phyloP scores from a whole-genome alignment of 2,797 vertebrate genomes.

The Paedocypris micromegethes region DNA sequence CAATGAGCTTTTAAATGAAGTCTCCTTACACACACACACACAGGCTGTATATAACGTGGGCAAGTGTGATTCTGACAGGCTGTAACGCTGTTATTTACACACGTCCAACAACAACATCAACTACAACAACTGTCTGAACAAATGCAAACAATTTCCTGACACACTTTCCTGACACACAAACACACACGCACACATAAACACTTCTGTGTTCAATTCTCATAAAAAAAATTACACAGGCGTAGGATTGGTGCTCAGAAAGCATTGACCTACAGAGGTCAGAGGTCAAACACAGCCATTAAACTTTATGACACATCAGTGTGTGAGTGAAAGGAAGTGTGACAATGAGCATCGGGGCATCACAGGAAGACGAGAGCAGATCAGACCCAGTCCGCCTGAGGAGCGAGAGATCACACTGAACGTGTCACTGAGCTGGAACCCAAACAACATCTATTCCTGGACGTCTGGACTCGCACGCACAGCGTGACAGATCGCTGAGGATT shows the following conservation, averaged over 20 bases:
- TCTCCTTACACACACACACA: not conserved
- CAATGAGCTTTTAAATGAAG: constrained; percentile 37
- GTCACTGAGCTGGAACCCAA: constrained; percentile 19
- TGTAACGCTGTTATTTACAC: constrained; percentile 34
- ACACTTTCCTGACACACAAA: not conserved
- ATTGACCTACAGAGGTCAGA: constrained; percentile 3
- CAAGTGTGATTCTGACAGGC: constrained; percentile 49
- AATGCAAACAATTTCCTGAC: not conserved
- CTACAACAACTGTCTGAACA: not conserved
- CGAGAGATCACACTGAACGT: constrained; percentile 9
- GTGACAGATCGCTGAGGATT: not conserved
- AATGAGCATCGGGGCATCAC: not conserved
- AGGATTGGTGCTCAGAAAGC: not conserved
- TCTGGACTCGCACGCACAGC: not conserved
- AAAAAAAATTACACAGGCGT: too few relatives aligned
- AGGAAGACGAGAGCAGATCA: too few relatives aligned
- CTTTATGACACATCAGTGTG: not conserved
- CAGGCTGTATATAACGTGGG: constrained; percentile 12
- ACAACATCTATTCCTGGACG: constrained; percentile 21
- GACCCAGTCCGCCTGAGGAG: not conserved
- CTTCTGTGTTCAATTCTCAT: not conserved
- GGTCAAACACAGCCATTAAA: not conserved
- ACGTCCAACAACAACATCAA: constrained; percentile 1
- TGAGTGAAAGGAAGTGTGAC: constrained; percentile 3
- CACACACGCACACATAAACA: constrained; percentile 3